Evolutionary conservation across 2,888 invertebrate genomes (phyloP), one percentile per base, ranked within the genome.

Genomic region (Cephus pulcher): DNA sequence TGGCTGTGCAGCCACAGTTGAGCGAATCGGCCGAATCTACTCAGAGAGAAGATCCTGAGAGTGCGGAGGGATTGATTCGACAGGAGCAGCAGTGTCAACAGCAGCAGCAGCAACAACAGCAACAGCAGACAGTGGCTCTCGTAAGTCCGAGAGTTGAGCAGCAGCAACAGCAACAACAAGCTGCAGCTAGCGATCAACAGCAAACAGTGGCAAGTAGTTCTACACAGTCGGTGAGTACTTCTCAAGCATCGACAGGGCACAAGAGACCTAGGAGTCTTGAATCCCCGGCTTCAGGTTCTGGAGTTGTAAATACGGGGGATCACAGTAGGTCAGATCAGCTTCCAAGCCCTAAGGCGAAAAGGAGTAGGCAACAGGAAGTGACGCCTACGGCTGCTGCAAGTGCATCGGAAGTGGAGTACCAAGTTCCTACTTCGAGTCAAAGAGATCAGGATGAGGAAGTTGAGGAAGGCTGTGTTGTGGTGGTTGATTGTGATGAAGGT

Each of bases 361-460:
- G 90, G 35, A 87, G 85, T 69, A 85, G 90, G 32, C 89, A 87
- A 15, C 88, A 89, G 76, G 91, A 91, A 79, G 80, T 89, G 69
- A 80, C 87, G 1, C 84, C 87, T 4, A 84, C 89, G 2, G 87
- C 89, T 1, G 86, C 88, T 35, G 89, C 89, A 1, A 91, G 90
- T 82, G 89, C 85, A 35, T 90, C 91, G 4, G 91, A 92, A 75
- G 89, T 90, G n/a, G 91, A 91, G 75, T 92, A 91, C 83, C 91
- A 91, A 86, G 96, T 97, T 79, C 97, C 97, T 11, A 97, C 97
- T 0, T 97, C 97, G 34, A 97, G 97, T 37, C 96, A 97, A 87
- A 94, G 97, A 80, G 97, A 97, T 89, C 97, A 97, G 89, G 96
- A 91, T 69, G 91, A 91, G 80, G 91, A 91, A 76, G 88, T 88